These are phyloP conservation scores for Anguilla anguilla DNA, from an alignment of 2,797 vertebrate genomes.

Conservation along the genomic window DNA sequence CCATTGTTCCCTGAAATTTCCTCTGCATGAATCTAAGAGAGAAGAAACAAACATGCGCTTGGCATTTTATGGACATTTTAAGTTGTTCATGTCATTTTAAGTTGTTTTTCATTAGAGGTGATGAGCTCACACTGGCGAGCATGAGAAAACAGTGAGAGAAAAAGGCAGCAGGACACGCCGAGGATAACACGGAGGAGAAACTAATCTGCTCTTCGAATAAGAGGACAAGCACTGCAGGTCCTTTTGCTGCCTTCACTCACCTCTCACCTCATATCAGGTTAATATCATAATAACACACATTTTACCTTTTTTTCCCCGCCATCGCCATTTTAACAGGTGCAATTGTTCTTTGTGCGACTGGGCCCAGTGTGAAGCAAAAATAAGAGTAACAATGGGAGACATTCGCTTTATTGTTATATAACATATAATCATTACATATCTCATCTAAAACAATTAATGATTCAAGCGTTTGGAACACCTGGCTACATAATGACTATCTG, in stretches of 20 bases:
- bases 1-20: slow-evolving; percentile 96
- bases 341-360: background rate
- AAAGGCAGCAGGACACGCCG: background rate
- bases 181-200: background rate
- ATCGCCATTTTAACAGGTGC: background rate
- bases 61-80: background rate
- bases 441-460: background rate
- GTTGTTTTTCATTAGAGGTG: background rate
- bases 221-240: background rate
- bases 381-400: background rate
- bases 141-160: background rate
- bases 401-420: background rate
- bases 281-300: background rate
- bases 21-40: slow-evolving; percentile 84
- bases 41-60: slow-evolving; percentile 32
- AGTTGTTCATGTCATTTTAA: background rate
- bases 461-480: background rate
- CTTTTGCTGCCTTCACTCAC: background rate
- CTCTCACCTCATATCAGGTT: background rate
- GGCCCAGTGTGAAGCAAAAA: background rate
- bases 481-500: background rate
- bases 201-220: background rate
- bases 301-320: background rate
- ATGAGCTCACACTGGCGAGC: background rate
- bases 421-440: background rate